Evolutionary conservation across 2,797 vertebrate species (phyloP), one percentile per base, ranked within the genome.

Genomic region (Sebastes glaucus): DNA sequence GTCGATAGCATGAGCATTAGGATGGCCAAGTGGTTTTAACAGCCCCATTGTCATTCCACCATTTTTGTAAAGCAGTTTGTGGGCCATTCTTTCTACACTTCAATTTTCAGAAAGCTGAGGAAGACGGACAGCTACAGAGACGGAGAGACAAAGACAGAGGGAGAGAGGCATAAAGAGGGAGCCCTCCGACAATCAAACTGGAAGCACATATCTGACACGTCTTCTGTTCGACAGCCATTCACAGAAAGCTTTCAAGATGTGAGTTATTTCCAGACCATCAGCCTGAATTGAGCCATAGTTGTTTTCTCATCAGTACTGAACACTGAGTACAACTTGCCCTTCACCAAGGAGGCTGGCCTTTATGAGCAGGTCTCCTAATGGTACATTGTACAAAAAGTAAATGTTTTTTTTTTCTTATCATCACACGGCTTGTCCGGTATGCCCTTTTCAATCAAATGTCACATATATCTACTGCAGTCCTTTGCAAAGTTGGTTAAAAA

Each of bases 1-100:
- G 80, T 94, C 92, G 56, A 96, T 95, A 87, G 72, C 88, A 87
- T 83, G 76, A 83, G 74, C 91, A 94, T 95, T 92, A 93, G 86
- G 85, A 90, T 80, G 85, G 91, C 89, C 92, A 92, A 91, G 88
- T 86, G 84, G 86, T 89, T 94, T 92, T 92, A 93, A 92, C 87
- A 86, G 87, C 84, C 77, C 85, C 75, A 83, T 91, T 93, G 90
- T 95, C 88, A 89, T 91, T 89, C 87, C 64, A 28, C 71, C 84
- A 87, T 91, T 94, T 92, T 89, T 83, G 74, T 65, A 85, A 87
- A 91, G 87, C 84, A 62, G 86, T 89, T 89, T 87, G 84, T 52
- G 64, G 78, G 70, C 78, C 53, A 81, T 87, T 90, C 78, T 87
- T 87, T 89, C 66, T 74, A 27, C 87, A 78, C 75, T 86, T 88